Percentiles rank a stretch among this genome's conserved stretches.
phyloP scores from a whole-genome alignment of 2,888 invertebrate genomes.

The Litoditis marina region DNA sequence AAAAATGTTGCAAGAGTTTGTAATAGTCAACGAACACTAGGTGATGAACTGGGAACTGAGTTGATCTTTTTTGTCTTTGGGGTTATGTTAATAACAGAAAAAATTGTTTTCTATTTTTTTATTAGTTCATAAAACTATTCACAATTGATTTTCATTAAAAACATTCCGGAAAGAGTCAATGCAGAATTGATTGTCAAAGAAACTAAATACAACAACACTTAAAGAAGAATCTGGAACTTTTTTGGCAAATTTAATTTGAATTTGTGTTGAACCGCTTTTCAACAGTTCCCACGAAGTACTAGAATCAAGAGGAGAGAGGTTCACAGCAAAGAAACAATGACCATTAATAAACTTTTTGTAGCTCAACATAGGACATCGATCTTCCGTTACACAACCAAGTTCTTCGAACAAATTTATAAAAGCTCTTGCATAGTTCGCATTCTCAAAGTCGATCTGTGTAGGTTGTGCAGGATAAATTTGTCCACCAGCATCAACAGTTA shows the following conservation, averaged over 20 bases:
- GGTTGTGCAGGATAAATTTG: constrained; percentile 8
- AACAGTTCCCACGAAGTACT: constrained; percentile 13
- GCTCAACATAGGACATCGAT: not conserved
- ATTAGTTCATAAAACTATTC: too few relatives aligned
- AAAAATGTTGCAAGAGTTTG: too few relatives aligned
- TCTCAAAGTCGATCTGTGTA: constrained; percentile 1
- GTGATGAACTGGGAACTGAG: too few relatives aligned
- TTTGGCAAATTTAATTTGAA: constrained; percentile 4
- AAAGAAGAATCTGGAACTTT: constrained; percentile 7
- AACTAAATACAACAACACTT: constrained; percentile 1
- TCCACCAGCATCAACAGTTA: constrained; percentile 11
- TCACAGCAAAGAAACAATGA: constrained; percentile 4
- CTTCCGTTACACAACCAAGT: constrained; percentile 1
- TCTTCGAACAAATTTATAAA: constrained; percentile 6
- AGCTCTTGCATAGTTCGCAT: constrained; percentile 9
- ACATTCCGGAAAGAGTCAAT: constrained; percentile 13
- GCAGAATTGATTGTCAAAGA: constrained; percentile 1
- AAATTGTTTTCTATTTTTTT: too few relatives aligned
- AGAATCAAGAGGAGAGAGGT: constrained; percentile 2
- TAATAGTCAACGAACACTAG: too few relatives aligned
- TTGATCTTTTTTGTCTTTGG: too few relatives aligned
- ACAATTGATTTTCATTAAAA: not conserved
- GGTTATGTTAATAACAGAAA: too few relatives aligned
- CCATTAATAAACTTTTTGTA: constrained; percentile 1
- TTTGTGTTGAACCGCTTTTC: constrained; percentile 7